These are phyloP conservation scores for Enteromius thamalakanensis DNA, from an alignment of 2,797 vertebrate genomes.

Conservation along the genomic window DNA sequence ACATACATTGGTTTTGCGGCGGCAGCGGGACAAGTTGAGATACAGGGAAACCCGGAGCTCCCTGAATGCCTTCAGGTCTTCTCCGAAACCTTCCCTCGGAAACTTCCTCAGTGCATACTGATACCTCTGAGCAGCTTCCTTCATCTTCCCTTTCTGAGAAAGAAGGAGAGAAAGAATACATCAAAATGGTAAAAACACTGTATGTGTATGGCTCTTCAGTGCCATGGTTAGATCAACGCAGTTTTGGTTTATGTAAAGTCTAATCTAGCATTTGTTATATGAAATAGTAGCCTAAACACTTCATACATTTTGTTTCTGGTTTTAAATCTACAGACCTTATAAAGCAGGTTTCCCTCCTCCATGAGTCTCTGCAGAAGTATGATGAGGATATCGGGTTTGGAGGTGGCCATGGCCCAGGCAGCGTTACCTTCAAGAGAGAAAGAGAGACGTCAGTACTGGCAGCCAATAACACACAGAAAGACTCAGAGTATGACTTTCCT, in stretches of 20 bases:
- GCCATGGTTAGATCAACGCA: background rate
- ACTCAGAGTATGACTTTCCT: conserved; percentile 62
- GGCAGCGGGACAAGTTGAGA: conserved; percentile 83
- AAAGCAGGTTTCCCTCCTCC: conserved; percentile 96
- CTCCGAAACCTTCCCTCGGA: conserved; percentile 84
- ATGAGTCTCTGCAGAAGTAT: conserved; percentile 98
- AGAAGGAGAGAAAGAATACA: background rate
- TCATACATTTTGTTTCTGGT: background rate
- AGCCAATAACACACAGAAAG: conserved; percentile 43
- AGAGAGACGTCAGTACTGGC: conserved; percentile 23
- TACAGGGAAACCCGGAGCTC: conserved; percentile 85
- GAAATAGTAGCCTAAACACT: background rate
- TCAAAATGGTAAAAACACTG: background rate
- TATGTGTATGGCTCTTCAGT: background rate
- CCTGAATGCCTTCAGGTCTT: conserved; percentile 85
- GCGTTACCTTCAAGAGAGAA: conserved; percentile 86
- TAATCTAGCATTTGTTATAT: background rate
- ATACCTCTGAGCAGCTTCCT: conserved; percentile 84
- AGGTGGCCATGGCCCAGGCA: conserved; percentile 98
- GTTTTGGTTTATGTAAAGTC: background rate
- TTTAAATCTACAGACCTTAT: conserved; percentile 78
- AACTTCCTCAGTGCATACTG: conserved; percentile 87
- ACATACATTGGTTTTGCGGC: conserved; percentile 83
- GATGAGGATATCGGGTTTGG: conserved; percentile 96
- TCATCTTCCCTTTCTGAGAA: conserved; percentile 86